These are phyloP conservation scores for Saturnia japonica DNA, from an alignment of 2,888 invertebrate species.

Conservation along the genomic window DNA sequence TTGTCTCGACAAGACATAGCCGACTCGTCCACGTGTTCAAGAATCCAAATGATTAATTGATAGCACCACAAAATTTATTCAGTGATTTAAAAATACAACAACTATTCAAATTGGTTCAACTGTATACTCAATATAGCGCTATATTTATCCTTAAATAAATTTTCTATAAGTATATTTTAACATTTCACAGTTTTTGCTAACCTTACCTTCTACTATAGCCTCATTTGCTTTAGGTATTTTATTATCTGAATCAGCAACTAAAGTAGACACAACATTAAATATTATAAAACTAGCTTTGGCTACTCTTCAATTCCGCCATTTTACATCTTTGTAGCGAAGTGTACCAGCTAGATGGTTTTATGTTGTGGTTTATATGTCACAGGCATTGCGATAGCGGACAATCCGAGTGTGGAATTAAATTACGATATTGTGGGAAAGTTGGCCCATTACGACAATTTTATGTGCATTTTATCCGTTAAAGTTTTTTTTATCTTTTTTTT, in stretches of 20 bases:
- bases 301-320: neutral
- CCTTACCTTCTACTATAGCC: neutral
- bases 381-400: constrained; percentile 15
- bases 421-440: constrained; percentile 24
- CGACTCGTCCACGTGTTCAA: too few species aligned
- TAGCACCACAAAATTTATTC: too few species aligned
- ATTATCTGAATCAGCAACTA: neutral
- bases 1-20: too few species aligned
- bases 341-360: neutral
- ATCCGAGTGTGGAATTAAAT: constrained; percentile 28
- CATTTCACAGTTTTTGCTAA: too few species aligned
- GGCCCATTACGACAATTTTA: constrained; percentile 15
- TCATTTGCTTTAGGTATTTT: neutral
- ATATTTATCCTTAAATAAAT: too few species aligned
- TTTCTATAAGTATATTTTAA: too few species aligned
- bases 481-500: neutral
- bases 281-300: neutral
- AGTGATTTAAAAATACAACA: too few species aligned
- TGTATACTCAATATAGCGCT: neutral
- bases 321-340: neutral
- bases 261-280: neutral
- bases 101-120: neutral
- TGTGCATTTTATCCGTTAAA: constrained; percentile 5
- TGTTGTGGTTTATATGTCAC: constrained; percentile 8
- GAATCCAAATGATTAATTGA: too few species aligned